Evolutionary conservation across 1,140 invertebrate species (phyloP).

Genomic region (Nasonia giraulti): DNA sequence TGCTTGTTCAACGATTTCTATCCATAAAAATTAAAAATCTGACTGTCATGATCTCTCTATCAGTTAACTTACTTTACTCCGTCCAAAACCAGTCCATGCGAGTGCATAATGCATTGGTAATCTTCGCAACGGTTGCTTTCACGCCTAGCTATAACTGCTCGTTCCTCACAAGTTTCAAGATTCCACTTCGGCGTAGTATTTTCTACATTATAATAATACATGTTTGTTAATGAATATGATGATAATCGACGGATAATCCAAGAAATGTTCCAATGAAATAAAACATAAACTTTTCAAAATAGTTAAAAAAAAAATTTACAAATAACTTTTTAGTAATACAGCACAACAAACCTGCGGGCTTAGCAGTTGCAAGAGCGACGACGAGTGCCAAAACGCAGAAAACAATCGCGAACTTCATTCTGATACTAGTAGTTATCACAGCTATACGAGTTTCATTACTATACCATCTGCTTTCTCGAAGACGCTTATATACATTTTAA

Average conservation of each 20-base stretch:
- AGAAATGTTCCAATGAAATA: no score
- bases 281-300: no score
- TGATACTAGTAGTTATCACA: neutral
- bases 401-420: neutral
- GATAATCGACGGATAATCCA: no score
- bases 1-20: neutral
- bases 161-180: neutral
- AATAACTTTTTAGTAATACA: no score
- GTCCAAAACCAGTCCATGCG: neutral
- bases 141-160: neutral
- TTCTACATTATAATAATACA: neutral
- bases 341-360: neutral
- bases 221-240: no score
- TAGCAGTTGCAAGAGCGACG: neutral
- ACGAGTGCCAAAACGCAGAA: neutral
- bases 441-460: neutral
- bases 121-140: conserved; percentile 5
- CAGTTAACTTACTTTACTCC: neutral
- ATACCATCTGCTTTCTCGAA: neutral
- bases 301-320: no score
- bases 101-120: neutral
- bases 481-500: neutral
- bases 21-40: neutral
- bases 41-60: neutral
- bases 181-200: neutral